Evolutionary conservation across 2,113 vertebrate species (phyloP), one percentile per base, ranked within the genome.

Genomic region (Neopipo cinnamomea): DNA sequence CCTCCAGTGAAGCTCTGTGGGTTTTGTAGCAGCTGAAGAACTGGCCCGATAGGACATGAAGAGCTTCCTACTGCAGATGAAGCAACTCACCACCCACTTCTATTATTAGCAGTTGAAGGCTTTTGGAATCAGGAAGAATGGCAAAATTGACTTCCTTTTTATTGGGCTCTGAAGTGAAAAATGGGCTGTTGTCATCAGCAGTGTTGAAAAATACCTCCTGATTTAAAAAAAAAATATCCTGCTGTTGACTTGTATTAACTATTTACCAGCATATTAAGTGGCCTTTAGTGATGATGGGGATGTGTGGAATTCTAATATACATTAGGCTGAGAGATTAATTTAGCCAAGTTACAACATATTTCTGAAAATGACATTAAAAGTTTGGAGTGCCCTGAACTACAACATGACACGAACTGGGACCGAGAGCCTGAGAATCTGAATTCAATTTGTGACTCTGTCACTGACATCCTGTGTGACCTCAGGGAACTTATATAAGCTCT

Each of bases 81-180:
- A 96, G 91, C 89, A 94, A 85, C 79, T 89, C 70, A 67, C 91
- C 81, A 83, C 76, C 72, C 93, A 53, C 70, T 89, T 81, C 96
- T 95, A 89, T 96, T 95, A 78, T 95, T 96, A 95, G 91, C n/a
- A 65, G 52, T 11, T 59, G 70, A 70, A 93, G 58, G 73, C 50
- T 93, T 94, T 96, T 93, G 87, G 85, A 94, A 82, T 95, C 86
- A 91, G 92, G 93, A 96, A 97, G 96, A 92, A 89, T 72, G 58
- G 92, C 90, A 96, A 85, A 91, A 95, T 70, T 75, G 4, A 91
- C 91, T 96, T 96, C 95, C 95, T 95, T 95, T 79, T 92, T 65
- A 31, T 78, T 70, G 74, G 79, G 33, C 33, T 86, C 76, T 2
- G 5, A 94, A 96, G 88, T 82, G 30, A 96, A 92, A 96, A 94